A percentile compares a stretch with the other conserved stretches of the same genome.
Conservation (phyloP, 2,113 vertebrate species). For the Gracilinanus agilis region DNA sequence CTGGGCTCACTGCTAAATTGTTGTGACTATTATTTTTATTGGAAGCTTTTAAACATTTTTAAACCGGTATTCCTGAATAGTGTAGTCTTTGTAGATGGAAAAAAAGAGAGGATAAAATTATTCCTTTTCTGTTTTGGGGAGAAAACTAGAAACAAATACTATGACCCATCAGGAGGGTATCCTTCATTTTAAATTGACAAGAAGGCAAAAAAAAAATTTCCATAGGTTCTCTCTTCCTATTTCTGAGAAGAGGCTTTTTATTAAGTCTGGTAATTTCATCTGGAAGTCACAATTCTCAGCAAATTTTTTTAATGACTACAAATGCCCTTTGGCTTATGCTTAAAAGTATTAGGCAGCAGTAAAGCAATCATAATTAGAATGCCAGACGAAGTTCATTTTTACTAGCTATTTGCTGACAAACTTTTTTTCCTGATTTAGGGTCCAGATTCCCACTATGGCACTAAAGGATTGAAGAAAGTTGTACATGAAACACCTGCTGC, state of each 20-base stretch:
- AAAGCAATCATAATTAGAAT: conserved; percentile 3
- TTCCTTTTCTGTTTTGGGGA: not conserved
- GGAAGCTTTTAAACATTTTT: not conserved
- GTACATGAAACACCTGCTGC: conserved; percentile 90
- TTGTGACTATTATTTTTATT: not conserved
- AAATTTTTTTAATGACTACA: conserved; percentile 41
- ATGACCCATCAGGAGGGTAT: not conserved
- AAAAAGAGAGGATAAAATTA: not conserved
- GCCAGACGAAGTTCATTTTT: not conserved
- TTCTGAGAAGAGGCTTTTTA: not conserved
- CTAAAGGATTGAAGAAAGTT: conserved; percentile 95
- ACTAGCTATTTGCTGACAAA: conserved; percentile 19
- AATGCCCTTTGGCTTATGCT: not conserved
- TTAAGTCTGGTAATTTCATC: conserved; percentile 3
- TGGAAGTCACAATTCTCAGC: conserved; percentile 28
- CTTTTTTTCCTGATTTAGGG: conserved; percentile 84
- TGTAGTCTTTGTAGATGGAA: not conserved
- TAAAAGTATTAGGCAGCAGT: conserved; percentile 18
- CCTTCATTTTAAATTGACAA: not conserved
- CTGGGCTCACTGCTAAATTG: not conserved
- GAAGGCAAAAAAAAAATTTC: conserved; percentile 19
- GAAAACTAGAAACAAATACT: not conserved
- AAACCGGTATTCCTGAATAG: not conserved
- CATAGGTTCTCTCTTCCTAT: not conserved
- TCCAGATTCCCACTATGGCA: conserved; percentile 96